Conservation (phyloP, 2,888 invertebrate species). For the Synergus laeviventris region DNA sequence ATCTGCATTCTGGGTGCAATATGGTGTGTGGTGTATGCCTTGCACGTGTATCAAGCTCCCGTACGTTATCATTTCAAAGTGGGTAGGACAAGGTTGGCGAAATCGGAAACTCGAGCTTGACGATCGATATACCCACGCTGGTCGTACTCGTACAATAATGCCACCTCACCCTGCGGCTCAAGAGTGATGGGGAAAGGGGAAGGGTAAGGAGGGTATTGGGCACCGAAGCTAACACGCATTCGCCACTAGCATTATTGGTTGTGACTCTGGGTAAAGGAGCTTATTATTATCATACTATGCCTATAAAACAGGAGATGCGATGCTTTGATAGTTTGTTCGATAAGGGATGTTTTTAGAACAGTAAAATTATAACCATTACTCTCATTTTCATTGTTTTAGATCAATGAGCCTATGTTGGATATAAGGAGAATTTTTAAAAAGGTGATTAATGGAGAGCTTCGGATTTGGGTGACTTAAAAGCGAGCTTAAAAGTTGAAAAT, state of each 20-base stretch:
- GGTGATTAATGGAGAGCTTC: neutral
- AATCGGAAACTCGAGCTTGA: constrained; percentile 32
- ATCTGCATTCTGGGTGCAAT: constrained; percentile 5
- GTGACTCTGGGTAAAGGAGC: neutral
- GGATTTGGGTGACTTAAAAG: neutral
- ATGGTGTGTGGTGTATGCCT: constrained; percentile 12
- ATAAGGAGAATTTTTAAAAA: neutral
- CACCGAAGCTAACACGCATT: constrained; percentile 17
- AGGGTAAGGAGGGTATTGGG: constrained; percentile 5
- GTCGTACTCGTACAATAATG: constrained; percentile 2
- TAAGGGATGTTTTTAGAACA: neutral
- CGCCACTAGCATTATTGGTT: constrained; percentile 7
- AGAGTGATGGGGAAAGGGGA: constrained; percentile 1
- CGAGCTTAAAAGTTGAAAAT: neutral
- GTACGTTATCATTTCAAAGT: constrained; percentile 20
- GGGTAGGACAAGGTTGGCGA: constrained; percentile 24
- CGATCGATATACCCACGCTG: constrained; percentile 14
- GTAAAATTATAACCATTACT: neutral
- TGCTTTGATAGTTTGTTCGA: neutral
- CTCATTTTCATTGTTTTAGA: neutral
- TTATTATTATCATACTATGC: neutral
- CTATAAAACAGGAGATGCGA: neutral
- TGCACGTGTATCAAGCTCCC: constrained; percentile 20
- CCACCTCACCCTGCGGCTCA: neutral
- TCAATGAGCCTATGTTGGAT: neutral